Evolutionary conservation across 2,113 vertebrate species (phyloP).

Genomic region (Calonectris borealis): DNA sequence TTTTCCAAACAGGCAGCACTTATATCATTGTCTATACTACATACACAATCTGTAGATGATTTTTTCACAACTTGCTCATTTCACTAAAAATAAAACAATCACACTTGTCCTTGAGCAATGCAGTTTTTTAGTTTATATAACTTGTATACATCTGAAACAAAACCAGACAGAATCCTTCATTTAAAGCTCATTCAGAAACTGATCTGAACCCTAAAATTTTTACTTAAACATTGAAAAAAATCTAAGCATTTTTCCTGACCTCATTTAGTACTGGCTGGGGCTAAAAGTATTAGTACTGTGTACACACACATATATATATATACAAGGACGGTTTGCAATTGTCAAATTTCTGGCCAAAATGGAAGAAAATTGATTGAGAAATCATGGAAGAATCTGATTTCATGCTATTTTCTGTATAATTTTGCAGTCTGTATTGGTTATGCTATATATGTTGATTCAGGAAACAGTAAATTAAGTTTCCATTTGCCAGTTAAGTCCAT

Average conservation of each 20-base stretch:
- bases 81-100: neutral
- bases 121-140: neutral
- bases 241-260: neutral
- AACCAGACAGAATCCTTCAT: neutral
- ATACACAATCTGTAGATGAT: neutral
- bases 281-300: neutral
- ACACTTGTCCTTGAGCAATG: neutral
- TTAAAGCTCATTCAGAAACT: neutral
- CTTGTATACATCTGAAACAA: neutral
- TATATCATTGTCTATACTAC: neutral
- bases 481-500: neutral
- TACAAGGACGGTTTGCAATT: neutral
- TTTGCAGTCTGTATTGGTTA: neutral
- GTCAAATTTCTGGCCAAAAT: neutral
- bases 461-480: neutral
- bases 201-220: neutral
- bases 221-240: neutral
- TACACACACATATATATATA: accelerated
- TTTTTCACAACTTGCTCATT: neutral
- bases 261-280: neutral
- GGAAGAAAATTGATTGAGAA: neutral
- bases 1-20: neutral
- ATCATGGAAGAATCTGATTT: neutral
- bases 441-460: neutral
- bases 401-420: neutral